Percentiles rank a stretch among this genome's conserved stretches.
Evolutionary conservation across 1,140 invertebrate species (phyloP).

Genomic region (Phymastichus coffea): DNA sequence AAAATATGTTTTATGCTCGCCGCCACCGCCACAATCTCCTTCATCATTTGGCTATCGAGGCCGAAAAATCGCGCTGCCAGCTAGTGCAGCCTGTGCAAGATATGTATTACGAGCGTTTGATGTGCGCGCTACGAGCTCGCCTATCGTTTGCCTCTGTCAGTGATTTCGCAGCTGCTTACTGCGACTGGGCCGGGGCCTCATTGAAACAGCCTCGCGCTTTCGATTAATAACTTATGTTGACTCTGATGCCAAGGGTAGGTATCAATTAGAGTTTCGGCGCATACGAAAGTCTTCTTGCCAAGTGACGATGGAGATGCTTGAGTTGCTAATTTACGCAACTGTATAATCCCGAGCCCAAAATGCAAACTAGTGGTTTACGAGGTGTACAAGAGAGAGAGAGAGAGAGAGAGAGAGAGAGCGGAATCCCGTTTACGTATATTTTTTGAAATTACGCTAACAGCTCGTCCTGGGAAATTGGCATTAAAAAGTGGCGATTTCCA

Average conservation of each 20-base stretch:
- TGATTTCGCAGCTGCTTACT: no score
- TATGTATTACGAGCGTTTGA: not conserved
- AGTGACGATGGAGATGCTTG: not conserved
- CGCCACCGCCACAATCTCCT: slow-evolving; percentile 15
- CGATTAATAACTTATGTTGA: slow-evolving; percentile 28
- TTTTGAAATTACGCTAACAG: no score
- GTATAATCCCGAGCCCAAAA: not conserved
- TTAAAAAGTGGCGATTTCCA: no score
- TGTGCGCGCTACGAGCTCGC: not conserved
- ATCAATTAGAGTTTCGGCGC: slow-evolving; percentile 18
- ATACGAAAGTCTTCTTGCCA: not conserved
- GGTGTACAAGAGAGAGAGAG: no score
- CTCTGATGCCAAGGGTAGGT: not conserved
- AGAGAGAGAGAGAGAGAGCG: no score
- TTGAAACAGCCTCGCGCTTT: slow-evolving; percentile 8
- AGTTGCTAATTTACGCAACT: not conserved
- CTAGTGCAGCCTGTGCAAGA: slow-evolving; percentile 3
- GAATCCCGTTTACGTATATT: no score
- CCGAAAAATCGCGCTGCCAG: slow-evolving; percentile 11
- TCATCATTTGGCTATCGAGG: slow-evolving; percentile 19
- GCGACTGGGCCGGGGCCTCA: no score
- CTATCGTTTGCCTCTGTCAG: no score
- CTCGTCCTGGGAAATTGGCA: no score
- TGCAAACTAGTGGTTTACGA: not conserved
- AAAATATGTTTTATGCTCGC: slow-evolving; percentile 22